Conservation (phyloP, 64 coral and sea anemone genomes). For the Montipora capricornis region DNA sequence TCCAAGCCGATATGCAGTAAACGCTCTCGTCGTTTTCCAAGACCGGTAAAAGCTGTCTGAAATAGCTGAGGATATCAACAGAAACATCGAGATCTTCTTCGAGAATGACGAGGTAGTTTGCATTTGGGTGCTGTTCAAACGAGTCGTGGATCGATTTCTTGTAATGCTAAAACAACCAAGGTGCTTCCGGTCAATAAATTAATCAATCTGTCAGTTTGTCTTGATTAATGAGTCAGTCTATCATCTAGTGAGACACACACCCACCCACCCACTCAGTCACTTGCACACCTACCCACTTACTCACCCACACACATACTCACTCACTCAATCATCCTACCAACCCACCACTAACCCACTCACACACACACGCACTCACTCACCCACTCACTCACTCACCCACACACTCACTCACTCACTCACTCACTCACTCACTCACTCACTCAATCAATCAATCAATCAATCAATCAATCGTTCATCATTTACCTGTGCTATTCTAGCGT, state of each 20-base stretch:
- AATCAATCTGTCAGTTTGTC: neutral
- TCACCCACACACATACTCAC: too few species aligned
- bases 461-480: neutral
- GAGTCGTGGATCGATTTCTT: conserved; percentile 73
- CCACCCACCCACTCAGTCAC: neutral
- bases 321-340: too few species aligned
- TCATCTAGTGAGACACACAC: neutral
- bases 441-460: neutral
- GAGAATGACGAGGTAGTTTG: conserved; percentile 66
- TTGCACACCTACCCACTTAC: too few species aligned
- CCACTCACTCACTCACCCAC: too few species aligned
- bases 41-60: conserved; percentile 83
- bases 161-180: conserved; percentile 74
- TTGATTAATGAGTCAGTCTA: neutral
- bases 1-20: conserved; percentile 98
- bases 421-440: neutral
- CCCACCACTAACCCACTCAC: neutral
- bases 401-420: neutral
- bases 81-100: conserved; percentile 82
- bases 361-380: neutral
- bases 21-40: conserved; percentile 88
- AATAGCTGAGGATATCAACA: conserved; percentile 85
- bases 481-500: conserved; percentile 90
- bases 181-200: too few species aligned
- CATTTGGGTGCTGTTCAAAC: conserved; percentile 66